These are phyloP conservation scores for Halcyon malimbica DNA, from an alignment of 2,113 vertebrate genomes.

Conservation along the genomic window DNA sequence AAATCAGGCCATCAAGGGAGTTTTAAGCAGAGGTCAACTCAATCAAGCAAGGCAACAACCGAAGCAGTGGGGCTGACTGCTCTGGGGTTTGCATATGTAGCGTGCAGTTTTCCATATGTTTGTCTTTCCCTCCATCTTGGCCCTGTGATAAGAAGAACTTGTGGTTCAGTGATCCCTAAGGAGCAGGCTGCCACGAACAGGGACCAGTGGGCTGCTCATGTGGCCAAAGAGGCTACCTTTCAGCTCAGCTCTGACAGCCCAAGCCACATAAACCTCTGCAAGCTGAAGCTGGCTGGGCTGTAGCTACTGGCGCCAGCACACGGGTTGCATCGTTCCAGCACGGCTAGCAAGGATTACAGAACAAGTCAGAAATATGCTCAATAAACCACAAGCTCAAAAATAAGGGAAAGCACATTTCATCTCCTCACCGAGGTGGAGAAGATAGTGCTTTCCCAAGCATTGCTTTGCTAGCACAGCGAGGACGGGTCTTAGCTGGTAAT, in stretches of 20 bases:
- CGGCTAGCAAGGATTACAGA: neutral
- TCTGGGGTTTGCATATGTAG: fast-evolving
- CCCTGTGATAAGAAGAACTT: neutral
- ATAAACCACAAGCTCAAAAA: constrained; percentile 49
- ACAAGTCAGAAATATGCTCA: constrained; percentile 24
- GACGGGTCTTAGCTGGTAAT: neutral
- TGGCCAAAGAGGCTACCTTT: fast-evolving
- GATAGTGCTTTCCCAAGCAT: neutral
- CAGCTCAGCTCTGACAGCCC: neutral
- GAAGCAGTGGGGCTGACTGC: fast-evolving
- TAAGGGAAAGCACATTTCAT: constrained; percentile 39
- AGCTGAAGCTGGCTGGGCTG: neutral
- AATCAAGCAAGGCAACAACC: neutral
- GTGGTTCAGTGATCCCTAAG: fast-evolving
- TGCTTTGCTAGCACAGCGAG: neutral
- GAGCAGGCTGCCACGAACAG: neutral
- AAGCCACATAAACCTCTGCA: neutral
- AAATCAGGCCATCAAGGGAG: fast-evolving
- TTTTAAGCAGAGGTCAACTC: neutral
- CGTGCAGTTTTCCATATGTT: fast-evolving
- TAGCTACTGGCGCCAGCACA: neutral
- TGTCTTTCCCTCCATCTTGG: neutral
- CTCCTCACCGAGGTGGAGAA: constrained; percentile 9
- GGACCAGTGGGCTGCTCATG: neutral
- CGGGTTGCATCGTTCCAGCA: fast-evolving